Evolutionary conservation across 1,140 invertebrate genomes (phyloP).

Genomic region (Drosophila pandora): DNA sequence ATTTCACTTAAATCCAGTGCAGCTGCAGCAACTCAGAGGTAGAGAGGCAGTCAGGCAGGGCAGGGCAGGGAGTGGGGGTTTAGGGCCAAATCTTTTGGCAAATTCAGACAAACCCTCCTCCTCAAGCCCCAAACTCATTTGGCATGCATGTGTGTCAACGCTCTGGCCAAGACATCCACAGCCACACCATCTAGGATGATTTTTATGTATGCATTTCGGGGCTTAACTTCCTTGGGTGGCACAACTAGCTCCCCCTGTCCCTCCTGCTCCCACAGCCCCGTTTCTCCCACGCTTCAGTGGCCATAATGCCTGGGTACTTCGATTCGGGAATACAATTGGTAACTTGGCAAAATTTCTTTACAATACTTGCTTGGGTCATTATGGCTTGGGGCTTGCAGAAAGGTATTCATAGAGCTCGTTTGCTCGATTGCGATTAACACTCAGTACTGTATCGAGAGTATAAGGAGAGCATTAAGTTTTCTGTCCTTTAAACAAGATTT

Average conservation of each 20-base stretch:
- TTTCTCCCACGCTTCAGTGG: neutral
- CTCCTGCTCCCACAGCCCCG: neutral
- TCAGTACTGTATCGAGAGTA: no score
- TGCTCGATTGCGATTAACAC: no score
- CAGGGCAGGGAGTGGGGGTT: neutral
- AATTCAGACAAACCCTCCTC: constrained; percentile 10
- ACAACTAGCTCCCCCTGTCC: neutral
- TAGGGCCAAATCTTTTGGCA: constrained; percentile 31
- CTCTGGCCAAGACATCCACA: constrained; percentile 43
- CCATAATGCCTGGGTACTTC: neutral
- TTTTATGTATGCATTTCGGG: constrained; percentile 48
- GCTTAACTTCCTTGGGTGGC: constrained; percentile 37
- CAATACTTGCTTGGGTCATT: neutral
- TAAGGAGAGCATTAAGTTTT: no score
- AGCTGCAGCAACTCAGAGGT: constrained; percentile 23
- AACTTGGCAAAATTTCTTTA: neutral
- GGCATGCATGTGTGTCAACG: constrained; percentile 60
- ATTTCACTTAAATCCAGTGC: constrained; percentile 56
- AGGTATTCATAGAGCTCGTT: neutral
- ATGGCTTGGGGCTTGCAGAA: neutral
- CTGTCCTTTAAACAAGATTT: no score
- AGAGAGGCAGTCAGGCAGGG: no score
- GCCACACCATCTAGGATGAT: constrained; percentile 25
- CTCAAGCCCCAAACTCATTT: constrained; percentile 36
- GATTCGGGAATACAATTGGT: neutral